Evolutionary conservation across 2,113 vertebrate genomes (phyloP).

Genomic region (Sinocyclocheilus grahami): DNA sequence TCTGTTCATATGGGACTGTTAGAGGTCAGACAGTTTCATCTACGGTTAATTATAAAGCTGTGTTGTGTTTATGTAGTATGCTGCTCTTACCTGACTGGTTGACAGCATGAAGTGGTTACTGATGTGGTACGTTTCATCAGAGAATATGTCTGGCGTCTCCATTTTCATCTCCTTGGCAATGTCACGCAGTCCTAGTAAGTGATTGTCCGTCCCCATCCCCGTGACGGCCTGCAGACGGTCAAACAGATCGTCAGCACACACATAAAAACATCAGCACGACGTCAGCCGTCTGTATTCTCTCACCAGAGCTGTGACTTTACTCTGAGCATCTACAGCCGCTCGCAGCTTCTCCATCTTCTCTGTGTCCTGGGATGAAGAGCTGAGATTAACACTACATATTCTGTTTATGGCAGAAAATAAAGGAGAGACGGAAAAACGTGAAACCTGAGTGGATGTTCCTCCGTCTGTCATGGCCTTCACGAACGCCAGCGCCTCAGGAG

Average conservation of each 20-base stretch:
- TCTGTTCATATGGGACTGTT: too few species aligned
- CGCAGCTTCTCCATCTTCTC: conserved; percentile 85
- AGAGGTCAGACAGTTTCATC: not conserved
- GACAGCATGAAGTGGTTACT: conserved; percentile 94
- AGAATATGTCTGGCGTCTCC: conserved; percentile 89
- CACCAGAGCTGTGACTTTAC: conserved; percentile 87
- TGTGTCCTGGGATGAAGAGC: conserved; percentile 74
- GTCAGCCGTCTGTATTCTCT: conserved; percentile 48
- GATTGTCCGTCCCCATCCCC: conserved; percentile 96
- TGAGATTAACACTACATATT: not conserved
- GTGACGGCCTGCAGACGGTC: conserved; percentile 80
- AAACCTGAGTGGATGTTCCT: conserved; percentile 71
- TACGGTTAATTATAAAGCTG: not conserved
- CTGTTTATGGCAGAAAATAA: conserved; percentile 53
- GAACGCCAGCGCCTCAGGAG: conserved; percentile 83
- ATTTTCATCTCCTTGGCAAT: conserved; percentile 80
- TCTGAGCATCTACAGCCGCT: conserved; percentile 86
- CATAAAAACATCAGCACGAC: not conserved
- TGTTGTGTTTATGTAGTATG: not conserved
- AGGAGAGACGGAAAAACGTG: conserved; percentile 64
- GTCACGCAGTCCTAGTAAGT: conserved; percentile 88
- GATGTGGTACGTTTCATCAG: conserved; percentile 84
- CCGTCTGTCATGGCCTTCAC: conserved; percentile 83
- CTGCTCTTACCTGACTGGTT: conserved; percentile 89
- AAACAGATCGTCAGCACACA: not conserved